phyloP scores from a whole-genome alignment of 2,888 invertebrate species.

The Parochlus steinenii region DNA sequence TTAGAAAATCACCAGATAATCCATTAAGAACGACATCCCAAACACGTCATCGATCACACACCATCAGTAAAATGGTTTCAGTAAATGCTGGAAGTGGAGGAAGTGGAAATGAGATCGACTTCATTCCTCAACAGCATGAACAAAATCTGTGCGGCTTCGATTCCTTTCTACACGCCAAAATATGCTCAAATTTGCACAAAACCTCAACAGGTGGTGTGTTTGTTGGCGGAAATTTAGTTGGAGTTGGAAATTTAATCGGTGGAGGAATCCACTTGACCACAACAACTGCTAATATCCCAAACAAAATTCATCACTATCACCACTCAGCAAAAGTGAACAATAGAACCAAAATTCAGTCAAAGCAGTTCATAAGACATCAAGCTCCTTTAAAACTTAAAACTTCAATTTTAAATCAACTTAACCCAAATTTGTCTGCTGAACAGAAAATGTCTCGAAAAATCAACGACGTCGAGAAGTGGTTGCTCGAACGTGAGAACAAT shows the following conservation, averaged over 20 bases:
- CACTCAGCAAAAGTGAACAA: constrained; percentile 9
- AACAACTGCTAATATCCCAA: no score
- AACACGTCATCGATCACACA: constrained; percentile 8
- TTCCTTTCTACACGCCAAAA: constrained; percentile 44
- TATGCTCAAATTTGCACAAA: constrained; percentile 29
- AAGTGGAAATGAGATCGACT: no score
- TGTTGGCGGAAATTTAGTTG: no score
- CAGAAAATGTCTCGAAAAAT: constrained; percentile 22
- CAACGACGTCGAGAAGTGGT: constrained; percentile 36
- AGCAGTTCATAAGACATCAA: neutral
- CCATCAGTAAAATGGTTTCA: constrained; percentile 3
- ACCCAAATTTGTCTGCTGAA: constrained; percentile 19
- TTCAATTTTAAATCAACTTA: constrained; percentile 20
- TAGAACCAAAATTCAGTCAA: constrained; percentile 2
- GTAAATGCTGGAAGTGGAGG: neutral
- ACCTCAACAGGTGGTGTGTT: no score
- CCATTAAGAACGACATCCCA: neutral
- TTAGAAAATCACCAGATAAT: constrained; percentile 10
- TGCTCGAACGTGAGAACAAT: constrained; percentile 21
- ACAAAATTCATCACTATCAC: constrained; percentile 15
- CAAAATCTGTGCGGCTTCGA: constrained; percentile 36
- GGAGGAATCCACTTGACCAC: no score
- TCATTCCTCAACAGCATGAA: no score
- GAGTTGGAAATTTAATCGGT: no score
- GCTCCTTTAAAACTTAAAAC: constrained; percentile 23